A percentile compares a stretch with the other conserved stretches of the same genome.
Conservation (phyloP, 2,888 invertebrate genomes). For the Iselma pallidipennis region DNA sequence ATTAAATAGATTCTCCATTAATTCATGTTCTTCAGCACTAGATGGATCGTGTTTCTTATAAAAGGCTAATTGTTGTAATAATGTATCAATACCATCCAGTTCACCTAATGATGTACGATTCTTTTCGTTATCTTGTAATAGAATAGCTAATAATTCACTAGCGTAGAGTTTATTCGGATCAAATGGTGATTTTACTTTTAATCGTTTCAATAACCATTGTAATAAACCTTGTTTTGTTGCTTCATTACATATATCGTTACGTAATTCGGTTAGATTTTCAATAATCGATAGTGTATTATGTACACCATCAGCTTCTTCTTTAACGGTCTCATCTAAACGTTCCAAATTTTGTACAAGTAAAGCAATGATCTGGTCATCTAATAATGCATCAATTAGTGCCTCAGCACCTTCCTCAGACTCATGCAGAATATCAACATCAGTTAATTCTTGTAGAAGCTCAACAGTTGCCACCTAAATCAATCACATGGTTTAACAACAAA, state of each 20-base stretch:
- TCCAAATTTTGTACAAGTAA: constrained; percentile 91
- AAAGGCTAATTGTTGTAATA: constrained; percentile 91
- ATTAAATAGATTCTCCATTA: constrained; percentile 99
- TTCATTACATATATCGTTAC: constrained; percentile 80
- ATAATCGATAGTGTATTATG: constrained; percentile 88
- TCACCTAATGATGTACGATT: constrained; percentile 85
- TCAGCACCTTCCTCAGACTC: constrained; percentile 93
- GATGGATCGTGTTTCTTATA: constrained; percentile 94
- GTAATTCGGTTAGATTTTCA: constrained; percentile 93
- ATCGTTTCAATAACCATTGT: constrained; percentile 88
- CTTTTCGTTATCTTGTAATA: constrained; percentile 87
- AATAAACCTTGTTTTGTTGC: constrained; percentile 90
- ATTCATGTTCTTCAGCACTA: constrained; percentile 91
- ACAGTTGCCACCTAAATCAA: constrained; percentile 55
- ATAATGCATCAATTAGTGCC: constrained; percentile 81
- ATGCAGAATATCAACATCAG: constrained; percentile 94
- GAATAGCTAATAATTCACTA: constrained; percentile 93
- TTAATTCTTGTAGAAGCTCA: constrained; percentile 78
- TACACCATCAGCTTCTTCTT: constrained; percentile 95
- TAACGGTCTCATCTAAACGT: constrained; percentile 87
- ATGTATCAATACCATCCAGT: constrained; percentile 92
- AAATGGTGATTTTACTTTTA: constrained; percentile 87
- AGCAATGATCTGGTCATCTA: constrained; percentile 85
- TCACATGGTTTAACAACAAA: not conserved
- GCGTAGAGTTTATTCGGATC: constrained; percentile 95